Evolutionary conservation across 2,113 vertebrate genomes (phyloP).

Genomic region (Pollimyrus isidori): DNA sequence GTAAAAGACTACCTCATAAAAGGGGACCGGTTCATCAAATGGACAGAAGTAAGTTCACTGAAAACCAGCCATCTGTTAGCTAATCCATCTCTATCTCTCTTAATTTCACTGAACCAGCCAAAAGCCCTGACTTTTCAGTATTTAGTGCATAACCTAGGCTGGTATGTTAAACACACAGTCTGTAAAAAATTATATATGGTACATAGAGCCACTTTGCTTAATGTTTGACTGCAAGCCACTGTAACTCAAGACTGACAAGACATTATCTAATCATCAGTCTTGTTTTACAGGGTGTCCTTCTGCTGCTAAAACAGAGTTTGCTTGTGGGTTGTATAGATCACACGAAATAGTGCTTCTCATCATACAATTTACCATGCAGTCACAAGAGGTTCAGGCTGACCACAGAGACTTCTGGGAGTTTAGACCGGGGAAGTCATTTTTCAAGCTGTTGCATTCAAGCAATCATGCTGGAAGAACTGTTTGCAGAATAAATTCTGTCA

Average conservation of each 20-base stretch:
- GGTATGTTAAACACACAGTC: not conserved
- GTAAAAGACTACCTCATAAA: slow-evolving; percentile 82
- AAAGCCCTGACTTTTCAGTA: not conserved
- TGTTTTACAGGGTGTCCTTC: not conserved
- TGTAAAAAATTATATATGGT: not conserved
- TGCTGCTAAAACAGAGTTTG: not conserved
- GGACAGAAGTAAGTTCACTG: slow-evolving; percentile 86
- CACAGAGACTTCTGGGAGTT: not conserved
- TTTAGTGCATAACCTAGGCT: not conserved
- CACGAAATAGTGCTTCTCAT: not conserved
- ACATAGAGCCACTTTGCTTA: not conserved
- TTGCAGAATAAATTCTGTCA: not conserved
- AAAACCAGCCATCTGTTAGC: not conserved
- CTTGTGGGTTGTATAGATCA: not conserved
- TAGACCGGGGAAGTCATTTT: not conserved
- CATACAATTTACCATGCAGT: not conserved
- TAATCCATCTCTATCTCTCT: not conserved
- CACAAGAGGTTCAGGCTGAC: not conserved
- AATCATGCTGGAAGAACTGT: not conserved
- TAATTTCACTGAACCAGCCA: not conserved
- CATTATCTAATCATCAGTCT: not conserved
- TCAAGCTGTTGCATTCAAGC: not conserved
- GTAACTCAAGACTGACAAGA: not conserved
- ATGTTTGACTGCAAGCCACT: not conserved
- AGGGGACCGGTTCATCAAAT: slow-evolving; percentile 89